Base-by-base conservation (phyloP, 2,888 invertebrate genomes). In the Nipponacmea schrenckii region DNA sequence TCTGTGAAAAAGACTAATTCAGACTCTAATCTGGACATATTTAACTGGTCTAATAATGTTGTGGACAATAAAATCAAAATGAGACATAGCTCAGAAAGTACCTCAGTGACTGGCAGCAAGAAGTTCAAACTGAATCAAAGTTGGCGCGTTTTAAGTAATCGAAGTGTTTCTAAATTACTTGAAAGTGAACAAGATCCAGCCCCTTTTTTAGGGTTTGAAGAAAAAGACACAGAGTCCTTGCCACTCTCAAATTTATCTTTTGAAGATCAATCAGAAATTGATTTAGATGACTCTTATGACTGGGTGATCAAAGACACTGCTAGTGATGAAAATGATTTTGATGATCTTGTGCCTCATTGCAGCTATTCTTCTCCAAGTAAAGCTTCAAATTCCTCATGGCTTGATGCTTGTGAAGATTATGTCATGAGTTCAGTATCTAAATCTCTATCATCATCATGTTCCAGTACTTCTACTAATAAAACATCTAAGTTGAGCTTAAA, bases 351-450 rank as follows among this genome's bases (percentile, higher is more conserved):
- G 31, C 63, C 64, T n/a, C 65, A 64, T 1, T 39, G 39, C 39
- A 69, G 65, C 27, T 76, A 82, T 70, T 80, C 82, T 0, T 84
- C 84, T 27, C 84, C 83, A 14, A 78, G 77, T 8, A 82, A 83
- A 75, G 70, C 63, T 10, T 81, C 83, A 0, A 78, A 83, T 62
- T 81, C 83, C 0, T 83, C 83, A 0, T 84, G 84, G 84, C 79
- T 73, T 64, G 81, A 81, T 62, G 78, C 81, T 8, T 79, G 81
- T 77, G 82, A 82, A 10, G 69, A 67, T 26, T 83, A 79, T 73
- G 78, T 84, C 46, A 77, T 79, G 31, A 77, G 71, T 24, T 74
- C 76, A 1, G 65, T 70, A 12, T 62, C 71, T 24, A 73, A 71
- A 31, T 48, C 63, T 26, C n/a, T 65, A 15, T 62, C 20, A 2